These are phyloP conservation scores for Picathartes gymnocephalus DNA, from an alignment of 2,113 vertebrate genomes.

Conservation along the genomic window DNA sequence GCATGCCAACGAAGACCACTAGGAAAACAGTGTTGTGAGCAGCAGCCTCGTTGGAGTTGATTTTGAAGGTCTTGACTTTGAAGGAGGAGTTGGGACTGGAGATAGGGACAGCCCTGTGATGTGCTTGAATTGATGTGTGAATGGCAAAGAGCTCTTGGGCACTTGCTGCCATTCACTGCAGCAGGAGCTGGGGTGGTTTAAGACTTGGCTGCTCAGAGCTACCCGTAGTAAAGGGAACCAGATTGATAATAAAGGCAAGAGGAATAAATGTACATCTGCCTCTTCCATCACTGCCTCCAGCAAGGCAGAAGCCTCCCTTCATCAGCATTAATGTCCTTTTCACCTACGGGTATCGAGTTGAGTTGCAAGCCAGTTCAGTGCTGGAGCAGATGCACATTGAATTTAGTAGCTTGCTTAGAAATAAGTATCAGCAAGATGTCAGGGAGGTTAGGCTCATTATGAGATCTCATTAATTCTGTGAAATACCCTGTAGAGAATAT, in stretches of 20 bases:
- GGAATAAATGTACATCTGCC: neutral
- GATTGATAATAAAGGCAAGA: neutral
- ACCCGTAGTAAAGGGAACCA: neutral
- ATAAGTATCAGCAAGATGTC: slow-evolving; percentile 25
- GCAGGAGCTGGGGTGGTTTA: neutral
- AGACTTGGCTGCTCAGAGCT: neutral
- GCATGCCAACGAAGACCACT: rapidly evolving
- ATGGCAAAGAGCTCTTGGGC: neutral
- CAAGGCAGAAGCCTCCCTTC: neutral
- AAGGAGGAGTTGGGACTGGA: neutral
- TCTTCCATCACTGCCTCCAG: neutral
- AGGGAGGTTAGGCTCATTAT: slow-evolving; percentile 22
- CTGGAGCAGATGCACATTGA: neutral
- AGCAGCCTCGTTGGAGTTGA: neutral
- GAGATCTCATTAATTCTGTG: slow-evolving; percentile 40
- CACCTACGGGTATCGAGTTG: neutral
- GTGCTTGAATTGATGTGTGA: neutral
- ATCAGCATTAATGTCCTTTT: neutral
- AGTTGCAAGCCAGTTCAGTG: neutral
- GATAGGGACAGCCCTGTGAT: neutral
- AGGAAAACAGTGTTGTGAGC: neutral
- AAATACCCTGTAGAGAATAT: slow-evolving; percentile 39
- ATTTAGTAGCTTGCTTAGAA: slow-evolving; percentile 18
- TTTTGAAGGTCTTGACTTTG: neutral
- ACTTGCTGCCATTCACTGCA: neutral